Conservation (phyloP, 2,797 vertebrate genomes). For the Sebastes baramenuke region DNA sequence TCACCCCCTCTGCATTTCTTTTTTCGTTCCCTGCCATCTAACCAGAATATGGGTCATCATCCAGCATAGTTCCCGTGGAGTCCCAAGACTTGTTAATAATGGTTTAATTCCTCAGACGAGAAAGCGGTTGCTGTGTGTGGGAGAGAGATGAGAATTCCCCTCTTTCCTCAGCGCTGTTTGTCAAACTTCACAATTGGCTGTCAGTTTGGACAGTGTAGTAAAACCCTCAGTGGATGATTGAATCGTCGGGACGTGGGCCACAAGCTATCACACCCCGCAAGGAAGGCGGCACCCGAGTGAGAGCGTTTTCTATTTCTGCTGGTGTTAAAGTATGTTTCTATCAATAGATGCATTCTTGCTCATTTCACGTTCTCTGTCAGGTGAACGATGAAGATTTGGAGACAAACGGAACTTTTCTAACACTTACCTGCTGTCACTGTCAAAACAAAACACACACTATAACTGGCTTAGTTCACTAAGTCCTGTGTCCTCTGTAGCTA, state of each 20-base stretch:
- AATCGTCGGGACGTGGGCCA: background rate
- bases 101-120: conserved; percentile 1
- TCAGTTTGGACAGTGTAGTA: conserved; percentile 14
- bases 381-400: background rate
- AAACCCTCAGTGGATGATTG: conserved; percentile 12
- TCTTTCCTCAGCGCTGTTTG: conserved; percentile 24
- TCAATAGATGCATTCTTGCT: background rate
- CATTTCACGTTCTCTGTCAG: background rate
- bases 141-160: conserved; percentile 20
- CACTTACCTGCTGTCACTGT: background rate
- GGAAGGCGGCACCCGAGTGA: background rate
- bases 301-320: background rate
- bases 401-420: background rate
- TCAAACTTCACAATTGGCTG: conserved; percentile 26
- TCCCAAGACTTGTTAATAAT: conserved; percentile 29
- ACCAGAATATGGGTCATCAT: conserved; percentile 45
- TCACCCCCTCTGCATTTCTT: conserved; percentile 22
- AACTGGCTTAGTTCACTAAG: background rate
- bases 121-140: background rate
- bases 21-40: background rate
- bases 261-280: background rate
- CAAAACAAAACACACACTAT: background rate
- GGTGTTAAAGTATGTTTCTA: background rate
- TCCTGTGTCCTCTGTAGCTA: background rate
- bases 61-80: conserved; percentile 13